Evolutionary conservation across 2,797 vertebrate genomes (phyloP), one percentile per base, ranked within the genome.

Genomic region (Sternarchorhynchus goeldii): DNA sequence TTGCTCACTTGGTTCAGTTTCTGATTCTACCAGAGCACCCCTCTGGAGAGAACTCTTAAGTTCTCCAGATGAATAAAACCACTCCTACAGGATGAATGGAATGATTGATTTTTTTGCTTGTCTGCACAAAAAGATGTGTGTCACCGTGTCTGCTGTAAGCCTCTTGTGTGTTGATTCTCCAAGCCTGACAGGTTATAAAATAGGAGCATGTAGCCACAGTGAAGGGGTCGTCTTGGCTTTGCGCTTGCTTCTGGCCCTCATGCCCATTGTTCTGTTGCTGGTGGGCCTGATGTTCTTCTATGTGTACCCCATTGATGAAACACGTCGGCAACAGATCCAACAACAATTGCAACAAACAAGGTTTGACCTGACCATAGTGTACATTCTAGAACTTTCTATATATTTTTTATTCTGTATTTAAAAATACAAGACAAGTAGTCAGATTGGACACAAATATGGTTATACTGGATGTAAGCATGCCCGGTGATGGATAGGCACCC

Each of bases 111-210:
- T 10, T 41, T 6, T 41, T 12, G 12, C 45, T 50, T 50, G 45
- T 7, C 34, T 36, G 34, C 34, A 36, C 34, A 36, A 36, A 36
- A 20, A 20, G 20, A 17, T 25, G 18, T 18, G 25, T 58, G 20
- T 25, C 4, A 64, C n/a, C 25, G 36, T 79, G 32, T 55, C 36
- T 7, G 5, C 55, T 41, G 1, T 75, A 12, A 75, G 31, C 10
- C 25, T 34, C 56, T 10, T 21, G 59, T 66, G 21, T 66, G 41
- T 72, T 50, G 64, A 60, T 59, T 34, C 67, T 57, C 59, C 74
- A 75, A 94, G 93, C 81, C 91, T 93, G 80, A 92, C 88, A 82
- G 92, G 93, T 78, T 94, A 94, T 88, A 87, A 12, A 57, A 73
- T 91, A 16, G 86, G 83, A 8, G 87, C 83, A 0, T 94, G 93